These are phyloP conservation scores for Drosophila nebulosa DNA, from an alignment of 1,140 invertebrate genomes.

Conservation along the genomic window DNA sequence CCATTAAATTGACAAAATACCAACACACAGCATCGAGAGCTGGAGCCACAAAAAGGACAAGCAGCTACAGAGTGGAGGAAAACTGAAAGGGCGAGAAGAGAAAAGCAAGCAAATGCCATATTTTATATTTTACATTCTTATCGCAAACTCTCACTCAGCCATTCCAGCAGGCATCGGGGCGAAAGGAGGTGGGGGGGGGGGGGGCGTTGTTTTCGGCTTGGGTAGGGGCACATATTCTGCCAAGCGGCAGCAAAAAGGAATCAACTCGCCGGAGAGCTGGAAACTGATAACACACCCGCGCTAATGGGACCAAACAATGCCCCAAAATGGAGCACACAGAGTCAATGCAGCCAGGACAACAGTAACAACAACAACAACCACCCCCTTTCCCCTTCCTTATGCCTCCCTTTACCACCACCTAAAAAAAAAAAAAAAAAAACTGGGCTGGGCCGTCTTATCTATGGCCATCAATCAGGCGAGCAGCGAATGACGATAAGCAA, in stretches of 20 bases:
- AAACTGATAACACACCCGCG: conserved; percentile 78
- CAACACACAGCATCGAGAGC: conserved; percentile 54
- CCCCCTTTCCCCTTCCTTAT: not conserved
- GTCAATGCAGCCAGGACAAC: conserved; percentile 43
- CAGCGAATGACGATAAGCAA: conserved; percentile 78
- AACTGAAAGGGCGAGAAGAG: conserved; percentile 22
- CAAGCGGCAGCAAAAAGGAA: conserved; percentile 44
- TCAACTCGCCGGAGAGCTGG: conserved; percentile 55
- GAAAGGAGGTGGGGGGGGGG: conserved; percentile 6
- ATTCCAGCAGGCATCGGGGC: conserved; percentile 34
- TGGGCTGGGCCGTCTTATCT: conserved; percentile 76
- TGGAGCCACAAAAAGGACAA: conserved; percentile 35
- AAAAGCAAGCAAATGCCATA: conserved; percentile 62
- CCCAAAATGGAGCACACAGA: conserved; percentile 68
- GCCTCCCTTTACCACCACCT: not conserved
- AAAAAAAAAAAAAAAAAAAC: conserved; percentile 38
- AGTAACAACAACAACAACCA: conserved; percentile 18
- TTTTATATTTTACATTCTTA: conserved; percentile 81
- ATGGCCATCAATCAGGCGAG: conserved; percentile 81
- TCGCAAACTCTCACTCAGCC: conserved; percentile 80
- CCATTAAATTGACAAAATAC: conserved; percentile 79
- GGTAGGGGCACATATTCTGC: conserved; percentile 1
- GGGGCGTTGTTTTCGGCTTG: no score
- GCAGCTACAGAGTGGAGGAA: conserved; percentile 43
- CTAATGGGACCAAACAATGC: conserved; percentile 81